These are phyloP conservation scores for Gracilinanus agilis DNA, from an alignment of 2,113 vertebrate genomes.

Conservation along the genomic window DNA sequence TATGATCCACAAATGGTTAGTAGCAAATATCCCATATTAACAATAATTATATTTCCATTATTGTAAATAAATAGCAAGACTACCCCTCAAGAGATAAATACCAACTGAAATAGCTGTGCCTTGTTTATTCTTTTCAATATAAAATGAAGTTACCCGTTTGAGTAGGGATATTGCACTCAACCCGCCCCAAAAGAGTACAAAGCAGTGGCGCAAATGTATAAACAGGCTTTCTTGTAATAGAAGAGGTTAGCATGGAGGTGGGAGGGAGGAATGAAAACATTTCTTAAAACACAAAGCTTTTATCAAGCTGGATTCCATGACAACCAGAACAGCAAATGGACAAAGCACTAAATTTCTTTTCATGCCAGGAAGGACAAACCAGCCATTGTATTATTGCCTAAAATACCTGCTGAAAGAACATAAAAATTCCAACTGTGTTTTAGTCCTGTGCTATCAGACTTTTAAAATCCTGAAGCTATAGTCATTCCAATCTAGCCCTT, in stretches of 20 bases:
- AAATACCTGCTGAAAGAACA: not conserved
- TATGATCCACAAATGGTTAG: not conserved
- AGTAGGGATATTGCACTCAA: not conserved
- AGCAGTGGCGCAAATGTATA: not conserved
- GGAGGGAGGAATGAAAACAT: not conserved
- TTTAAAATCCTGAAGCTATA: not conserved
- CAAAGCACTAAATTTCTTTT: not conserved
- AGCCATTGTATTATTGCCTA: not conserved
- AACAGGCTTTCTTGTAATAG: not conserved
- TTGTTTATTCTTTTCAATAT: not conserved
- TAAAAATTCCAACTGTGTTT: not conserved
- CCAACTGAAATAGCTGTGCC: not conserved
- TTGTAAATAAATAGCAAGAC: not conserved
- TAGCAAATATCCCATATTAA: not conserved
- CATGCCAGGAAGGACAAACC: not conserved
- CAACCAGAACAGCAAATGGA: not conserved
- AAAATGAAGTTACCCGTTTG: not conserved
- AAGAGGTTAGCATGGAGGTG: not conserved
- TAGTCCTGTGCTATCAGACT: not conserved
- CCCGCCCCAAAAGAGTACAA: not conserved
- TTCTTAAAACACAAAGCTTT: not conserved
- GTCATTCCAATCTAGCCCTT: not conserved
- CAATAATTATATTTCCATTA: not conserved
- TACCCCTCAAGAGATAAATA: not conserved
- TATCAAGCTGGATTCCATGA: not conserved